Conservation (phyloP, 64 coral and sea anemone species). For the Stichodactyla mertensii region DNA sequence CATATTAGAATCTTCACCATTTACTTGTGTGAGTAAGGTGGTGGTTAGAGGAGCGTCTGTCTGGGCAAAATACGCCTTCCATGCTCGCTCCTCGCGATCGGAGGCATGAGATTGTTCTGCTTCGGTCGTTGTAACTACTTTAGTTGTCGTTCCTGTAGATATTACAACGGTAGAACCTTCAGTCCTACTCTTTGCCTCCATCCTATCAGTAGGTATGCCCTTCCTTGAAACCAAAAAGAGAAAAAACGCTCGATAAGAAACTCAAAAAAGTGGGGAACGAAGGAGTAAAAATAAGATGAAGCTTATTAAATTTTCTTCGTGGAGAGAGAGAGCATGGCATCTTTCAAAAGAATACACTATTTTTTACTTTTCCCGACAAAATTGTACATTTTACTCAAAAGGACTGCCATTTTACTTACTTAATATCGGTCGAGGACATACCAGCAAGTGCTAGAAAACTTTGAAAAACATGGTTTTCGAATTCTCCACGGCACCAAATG, state of each 20-base stretch:
- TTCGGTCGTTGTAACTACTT: constrained; percentile 26
- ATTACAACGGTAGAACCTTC: constrained; percentile 73
- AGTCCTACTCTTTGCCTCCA: constrained; percentile 40
- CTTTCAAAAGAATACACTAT: background rate
- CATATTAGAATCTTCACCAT: constrained; percentile 88
- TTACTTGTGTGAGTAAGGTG: constrained; percentile 60
- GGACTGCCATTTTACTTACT: constrained; percentile 18
- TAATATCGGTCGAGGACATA: constrained; percentile 51
- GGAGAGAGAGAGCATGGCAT: background rate
- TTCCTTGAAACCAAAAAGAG: background rate
- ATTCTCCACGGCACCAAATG: constrained; percentile 12
- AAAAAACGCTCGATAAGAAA: background rate
- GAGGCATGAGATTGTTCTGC: constrained; percentile 8
- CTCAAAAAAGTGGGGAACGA: background rate
- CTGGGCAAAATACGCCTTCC: constrained; percentile 88
- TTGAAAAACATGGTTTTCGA: constrained; percentile 26
- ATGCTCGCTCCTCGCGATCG: constrained; percentile 69
- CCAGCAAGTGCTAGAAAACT: constrained; percentile 36
- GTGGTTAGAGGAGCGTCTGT: constrained; percentile 60
- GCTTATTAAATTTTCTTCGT: background rate
- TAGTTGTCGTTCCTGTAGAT: constrained; percentile 53
- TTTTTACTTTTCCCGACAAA: too few species aligned
- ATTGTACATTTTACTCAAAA: background rate
- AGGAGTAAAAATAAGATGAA: background rate
- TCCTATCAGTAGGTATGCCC: constrained; percentile 30